Conservation (phyloP, 1,140 invertebrate species). For the Sinonovacula constricta region DNA sequence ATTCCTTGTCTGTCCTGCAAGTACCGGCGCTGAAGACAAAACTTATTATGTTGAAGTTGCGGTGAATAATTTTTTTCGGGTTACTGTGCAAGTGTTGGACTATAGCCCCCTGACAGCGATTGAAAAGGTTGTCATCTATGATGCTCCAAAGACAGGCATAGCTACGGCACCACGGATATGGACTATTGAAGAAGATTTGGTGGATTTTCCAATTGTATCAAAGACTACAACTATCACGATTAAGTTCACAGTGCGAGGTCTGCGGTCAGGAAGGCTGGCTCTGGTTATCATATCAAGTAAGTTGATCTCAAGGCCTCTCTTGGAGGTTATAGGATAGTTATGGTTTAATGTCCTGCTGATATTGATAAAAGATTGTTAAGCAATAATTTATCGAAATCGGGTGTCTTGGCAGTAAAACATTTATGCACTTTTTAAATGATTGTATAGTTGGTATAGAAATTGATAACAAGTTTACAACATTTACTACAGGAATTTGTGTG, state of each 20-base stretch:
- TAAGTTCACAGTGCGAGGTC: constrained; percentile 61
- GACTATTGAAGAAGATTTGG: constrained; percentile 75
- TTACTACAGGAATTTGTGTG: too few relatives aligned
- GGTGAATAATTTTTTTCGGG: constrained; percentile 31
- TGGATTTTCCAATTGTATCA: constrained; percentile 76
- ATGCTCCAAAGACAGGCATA: constrained; percentile 49
- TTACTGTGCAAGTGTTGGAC: constrained; percentile 72
- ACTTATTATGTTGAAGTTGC: constrained; percentile 62
- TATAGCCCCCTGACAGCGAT: constrained; percentile 72
- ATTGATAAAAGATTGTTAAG: too few relatives aligned
- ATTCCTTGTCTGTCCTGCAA: constrained; percentile 57
- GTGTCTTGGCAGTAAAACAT: too few relatives aligned
- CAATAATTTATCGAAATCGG: too few relatives aligned
- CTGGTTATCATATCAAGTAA: constrained; percentile 73
- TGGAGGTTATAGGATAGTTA: too few relatives aligned
- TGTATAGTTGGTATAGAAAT: too few relatives aligned
- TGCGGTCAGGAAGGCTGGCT: constrained; percentile 72
- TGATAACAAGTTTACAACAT: too few relatives aligned
- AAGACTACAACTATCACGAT: constrained; percentile 65
- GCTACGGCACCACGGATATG: constrained; percentile 55
- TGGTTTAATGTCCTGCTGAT: too few relatives aligned
- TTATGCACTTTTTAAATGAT: too few relatives aligned
- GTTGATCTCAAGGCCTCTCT: too few relatives aligned
- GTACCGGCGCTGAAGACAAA: constrained; percentile 39
- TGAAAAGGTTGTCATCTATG: constrained; percentile 74